Evolutionary conservation across 2,888 invertebrate species (phyloP), one percentile per base, ranked within the genome.

Genomic region (Cerastoderma edule): DNA sequence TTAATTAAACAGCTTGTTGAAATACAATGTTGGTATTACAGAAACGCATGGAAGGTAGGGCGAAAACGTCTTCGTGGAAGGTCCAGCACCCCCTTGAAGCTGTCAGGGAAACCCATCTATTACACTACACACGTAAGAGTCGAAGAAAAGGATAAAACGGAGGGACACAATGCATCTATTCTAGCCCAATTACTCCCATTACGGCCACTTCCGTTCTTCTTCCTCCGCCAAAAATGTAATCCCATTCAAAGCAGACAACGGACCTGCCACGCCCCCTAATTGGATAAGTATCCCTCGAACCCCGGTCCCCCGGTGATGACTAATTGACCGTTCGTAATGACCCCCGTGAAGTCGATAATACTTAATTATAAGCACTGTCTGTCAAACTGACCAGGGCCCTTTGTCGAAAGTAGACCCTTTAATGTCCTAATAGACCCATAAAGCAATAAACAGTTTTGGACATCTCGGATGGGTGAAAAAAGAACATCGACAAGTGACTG

Each of bases 241-340:
- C 72, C 67, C 65, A 53, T 66, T 46, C 39, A 50, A 50, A 28
- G 50, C 28, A n/a, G 63, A 53, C 54, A 19, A 48, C 6, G 3
- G 28, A 27, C n/a, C 48, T 46, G 57, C 57, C 68, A 71, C 76
- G 65, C 76, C 76, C 68, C 64, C 39, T 72, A 46, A 72, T 68
- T 67, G 67, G 72, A 76, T 76, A 76, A 56, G 68, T 76, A 72
- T 50, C 76, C 67, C 76, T 30, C 30, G 39, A 33, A 53, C 56
- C 57, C 68, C 16, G 27, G 64, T n/a, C 72, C 56, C 60, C 22
- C 24, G 50, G 57, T 70, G 63, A 70, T 60, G 60, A 28, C 67
- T 71, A 79, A 79, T 73, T 75, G 80, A 71, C 73, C 80, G 50
- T 63, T 57, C 73, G 63, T 76, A 80, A 80, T 69, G 30, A 70